Percentiles rank a stretch among this genome's conserved stretches.
phyloP scores from a whole-genome alignment of 1,140 invertebrate species.

The Chrysomallon squamiferum region DNA sequence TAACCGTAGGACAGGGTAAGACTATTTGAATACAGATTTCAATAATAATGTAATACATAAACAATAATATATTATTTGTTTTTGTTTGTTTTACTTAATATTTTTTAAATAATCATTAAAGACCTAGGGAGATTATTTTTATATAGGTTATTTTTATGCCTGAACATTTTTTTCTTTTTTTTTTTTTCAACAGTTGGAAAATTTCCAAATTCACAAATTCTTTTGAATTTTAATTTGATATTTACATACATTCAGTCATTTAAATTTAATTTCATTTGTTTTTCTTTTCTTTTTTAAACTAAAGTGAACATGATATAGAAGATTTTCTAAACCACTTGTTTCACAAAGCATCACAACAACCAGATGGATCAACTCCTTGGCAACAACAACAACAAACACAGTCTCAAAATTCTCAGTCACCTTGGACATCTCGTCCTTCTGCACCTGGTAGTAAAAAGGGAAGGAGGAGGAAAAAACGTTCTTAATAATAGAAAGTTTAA shows the following conservation, averaged over 20 bases:
- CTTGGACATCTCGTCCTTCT: conserved; percentile 75
- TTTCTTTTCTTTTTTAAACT: conserved; percentile 13
- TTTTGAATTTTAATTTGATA: too few species aligned
- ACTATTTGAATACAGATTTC: too few species aligned
- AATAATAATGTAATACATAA: too few species aligned
- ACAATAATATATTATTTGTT: too few species aligned
- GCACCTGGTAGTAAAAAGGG: conserved; percentile 89
- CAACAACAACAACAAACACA: conserved; percentile 65
- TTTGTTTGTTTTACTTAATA: too few species aligned
- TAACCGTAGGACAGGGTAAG: conserved; percentile 47
- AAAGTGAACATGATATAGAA: conserved; percentile 72
- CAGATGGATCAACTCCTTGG: conserved; percentile 27
- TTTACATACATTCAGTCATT: too few species aligned
- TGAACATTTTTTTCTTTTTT: too few species aligned
- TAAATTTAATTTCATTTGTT: conserved; percentile 8
- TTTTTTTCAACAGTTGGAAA: too few species aligned
- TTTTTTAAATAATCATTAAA: too few species aligned
- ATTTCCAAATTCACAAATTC: too few species aligned
- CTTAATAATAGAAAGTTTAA: conserved; percentile 15
- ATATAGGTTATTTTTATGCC: too few species aligned
- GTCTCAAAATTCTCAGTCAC: conserved; percentile 70
- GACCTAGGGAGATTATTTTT: too few species aligned
- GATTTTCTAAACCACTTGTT: conserved; percentile 72
- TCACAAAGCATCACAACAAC: conserved; percentile 47
- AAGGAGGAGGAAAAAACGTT: conserved; percentile 41